Conservation (phyloP, 2,113 vertebrate species). For the Apaloderma vittatum region DNA sequence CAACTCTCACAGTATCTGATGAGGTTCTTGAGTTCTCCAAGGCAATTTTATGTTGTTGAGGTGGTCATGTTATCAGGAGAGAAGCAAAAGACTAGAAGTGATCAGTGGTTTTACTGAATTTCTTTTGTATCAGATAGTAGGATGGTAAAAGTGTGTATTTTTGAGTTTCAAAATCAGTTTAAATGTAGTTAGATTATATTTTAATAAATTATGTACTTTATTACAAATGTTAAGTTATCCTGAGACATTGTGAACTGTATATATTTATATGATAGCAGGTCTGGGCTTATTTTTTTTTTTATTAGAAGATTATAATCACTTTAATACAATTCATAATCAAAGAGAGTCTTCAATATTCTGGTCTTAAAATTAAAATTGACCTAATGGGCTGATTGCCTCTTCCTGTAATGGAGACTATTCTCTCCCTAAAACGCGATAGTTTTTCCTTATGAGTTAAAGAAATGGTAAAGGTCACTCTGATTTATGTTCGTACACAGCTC, state of each 20-base stretch:
- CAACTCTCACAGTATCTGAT: neutral
- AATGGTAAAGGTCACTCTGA: slow-evolving; percentile 46
- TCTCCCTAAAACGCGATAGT: slow-evolving; percentile 17
- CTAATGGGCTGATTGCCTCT: neutral
- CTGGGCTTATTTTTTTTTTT: slow-evolving; percentile 1
- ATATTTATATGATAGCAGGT: neutral
- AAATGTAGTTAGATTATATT: neutral
- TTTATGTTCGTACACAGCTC: slow-evolving; percentile 24
- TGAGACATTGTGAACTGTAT: neutral
- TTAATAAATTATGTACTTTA: slow-evolving; percentile 17
- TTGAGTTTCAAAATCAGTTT: neutral
- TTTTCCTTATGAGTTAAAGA: slow-evolving; percentile 40
- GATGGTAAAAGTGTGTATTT: neutral
- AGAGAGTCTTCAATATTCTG: slow-evolving; percentile 38
- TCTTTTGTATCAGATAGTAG: neutral
- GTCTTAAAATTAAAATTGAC: slow-evolving; percentile 54
- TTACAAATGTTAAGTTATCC: neutral
- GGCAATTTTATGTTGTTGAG: neutral
- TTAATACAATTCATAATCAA: slow-evolving; percentile 46
- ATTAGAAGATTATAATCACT: slow-evolving; percentile 56
- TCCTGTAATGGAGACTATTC: neutral
- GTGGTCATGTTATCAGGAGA: neutral
- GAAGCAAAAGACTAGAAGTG: neutral
- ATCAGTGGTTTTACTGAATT: neutral
- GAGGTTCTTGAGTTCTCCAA: neutral